A percentile compares a stretch with the other conserved stretches of the same genome.
phyloP scores from a whole-genome alignment of 2,113 vertebrate genomes.

The Sander lucioperca region DNA sequence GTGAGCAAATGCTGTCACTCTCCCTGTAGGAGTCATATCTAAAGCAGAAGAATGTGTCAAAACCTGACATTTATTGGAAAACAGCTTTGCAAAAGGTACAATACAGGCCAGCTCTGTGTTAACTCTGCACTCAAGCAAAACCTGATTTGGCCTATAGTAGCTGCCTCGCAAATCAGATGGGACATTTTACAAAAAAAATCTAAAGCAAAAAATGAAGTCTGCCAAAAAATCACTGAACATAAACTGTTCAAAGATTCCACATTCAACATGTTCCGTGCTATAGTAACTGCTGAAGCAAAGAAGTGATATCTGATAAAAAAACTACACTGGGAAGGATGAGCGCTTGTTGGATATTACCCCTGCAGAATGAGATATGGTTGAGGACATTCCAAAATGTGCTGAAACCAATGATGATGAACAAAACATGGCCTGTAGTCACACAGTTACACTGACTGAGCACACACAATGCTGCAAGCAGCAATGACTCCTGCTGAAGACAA shows the following conservation, averaged over 20 bases:
- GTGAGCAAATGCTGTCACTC: neutral
- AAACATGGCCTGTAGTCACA: constrained; percentile 28
- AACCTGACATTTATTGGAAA: constrained; percentile 6
- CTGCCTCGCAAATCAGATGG: neutral
- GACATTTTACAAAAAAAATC: neutral
- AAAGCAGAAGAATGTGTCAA: neutral
- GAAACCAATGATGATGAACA: constrained; percentile 40
- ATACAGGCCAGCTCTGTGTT: neutral
- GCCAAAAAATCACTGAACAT: neutral
- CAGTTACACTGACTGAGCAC: constrained; percentile 17
- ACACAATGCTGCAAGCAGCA: neutral
- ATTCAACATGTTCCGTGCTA: neutral
- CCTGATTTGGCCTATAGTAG: neutral
- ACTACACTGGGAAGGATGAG: neutral
- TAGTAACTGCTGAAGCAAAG: neutral
- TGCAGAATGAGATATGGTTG: constrained; percentile 5
- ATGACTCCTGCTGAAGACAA: constrained; percentile 5
- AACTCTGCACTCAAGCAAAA: neutral
- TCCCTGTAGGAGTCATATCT: constrained; percentile 5
- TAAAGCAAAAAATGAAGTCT: neutral
- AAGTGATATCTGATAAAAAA: neutral
- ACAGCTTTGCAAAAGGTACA: neutral
- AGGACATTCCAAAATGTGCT: constrained; percentile 20
- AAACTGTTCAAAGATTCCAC: neutral
- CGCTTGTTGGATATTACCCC: neutral